Conservation (phyloP, 2,113 vertebrate genomes). For the Triplophysa siluroides region DNA sequence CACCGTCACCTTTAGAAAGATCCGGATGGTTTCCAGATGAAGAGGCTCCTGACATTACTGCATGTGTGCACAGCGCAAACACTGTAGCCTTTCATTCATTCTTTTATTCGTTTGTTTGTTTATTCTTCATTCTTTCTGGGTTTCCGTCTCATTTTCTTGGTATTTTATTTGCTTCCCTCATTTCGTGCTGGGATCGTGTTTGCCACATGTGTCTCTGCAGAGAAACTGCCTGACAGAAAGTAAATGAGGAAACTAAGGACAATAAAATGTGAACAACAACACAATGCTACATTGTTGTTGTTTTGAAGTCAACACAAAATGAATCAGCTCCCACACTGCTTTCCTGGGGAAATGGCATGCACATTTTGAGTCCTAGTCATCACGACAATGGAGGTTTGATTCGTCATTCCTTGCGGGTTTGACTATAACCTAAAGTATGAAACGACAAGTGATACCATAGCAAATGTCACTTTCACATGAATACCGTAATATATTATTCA, state of each 20-base stretch:
- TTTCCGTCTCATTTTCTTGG: neutral
- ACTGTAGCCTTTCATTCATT: neutral
- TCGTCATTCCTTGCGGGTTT: neutral
- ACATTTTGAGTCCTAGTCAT: neutral
- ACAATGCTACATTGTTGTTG: neutral
- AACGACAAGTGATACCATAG: neutral
- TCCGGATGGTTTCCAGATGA: constrained; percentile 57
- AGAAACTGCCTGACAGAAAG: neutral
- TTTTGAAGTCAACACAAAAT: constrained; percentile 19
- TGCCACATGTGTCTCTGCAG: neutral
- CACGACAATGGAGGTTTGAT: neutral
- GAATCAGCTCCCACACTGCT: neutral
- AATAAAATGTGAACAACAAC: constrained; percentile 16
- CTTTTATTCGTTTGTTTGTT: neutral
- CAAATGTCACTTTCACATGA: neutral
- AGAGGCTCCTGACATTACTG: neutral
- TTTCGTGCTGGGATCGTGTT: neutral
- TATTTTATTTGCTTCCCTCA: neutral
- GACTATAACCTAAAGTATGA: neutral
- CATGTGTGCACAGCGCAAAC: neutral
- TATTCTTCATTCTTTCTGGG: neutral
- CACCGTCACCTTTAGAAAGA: constrained; percentile 40
- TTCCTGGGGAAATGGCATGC: neutral
- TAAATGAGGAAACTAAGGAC: constrained; percentile 8
- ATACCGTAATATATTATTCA: neutral